phyloP scores from a whole-genome alignment of 1,140 invertebrate genomes.

The Protaetia brevitarsis region DNA sequence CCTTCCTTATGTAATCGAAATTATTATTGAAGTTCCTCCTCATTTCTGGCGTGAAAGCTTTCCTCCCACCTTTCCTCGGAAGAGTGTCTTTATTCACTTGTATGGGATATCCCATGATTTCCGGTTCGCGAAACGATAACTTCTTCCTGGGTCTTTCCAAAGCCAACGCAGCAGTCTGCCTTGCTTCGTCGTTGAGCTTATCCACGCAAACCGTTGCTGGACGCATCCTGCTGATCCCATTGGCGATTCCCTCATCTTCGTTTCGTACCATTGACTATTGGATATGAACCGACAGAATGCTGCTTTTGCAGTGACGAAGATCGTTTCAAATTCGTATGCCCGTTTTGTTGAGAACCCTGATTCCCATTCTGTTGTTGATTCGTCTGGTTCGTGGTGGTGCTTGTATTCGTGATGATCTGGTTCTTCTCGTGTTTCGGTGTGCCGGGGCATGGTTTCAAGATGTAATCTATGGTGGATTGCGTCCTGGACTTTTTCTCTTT shows the following conservation, averaged over 20 bases:
- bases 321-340: conserved; percentile 8
- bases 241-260: conserved; percentile 44
- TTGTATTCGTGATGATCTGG: conserved; percentile 18
- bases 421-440: conserved; percentile 30
- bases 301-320: conserved; percentile 40
- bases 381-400: background rate
- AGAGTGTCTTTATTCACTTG: conserved; percentile 24
- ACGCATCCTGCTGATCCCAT: conserved; percentile 49
- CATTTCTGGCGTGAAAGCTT: conserved; percentile 30
- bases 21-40: conserved; percentile 35
- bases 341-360: conserved; percentile 4
- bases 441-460: conserved; percentile 41
- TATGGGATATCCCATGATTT: conserved; percentile 54
- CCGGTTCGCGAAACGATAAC: conserved; percentile 79
- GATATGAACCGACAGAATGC: conserved; percentile 44
- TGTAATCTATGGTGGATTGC: conserved; percentile 44
- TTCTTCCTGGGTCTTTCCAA: conserved; percentile 75
- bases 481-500: conserved; percentile 40
- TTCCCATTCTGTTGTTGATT: background rate
- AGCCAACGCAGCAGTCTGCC: conserved; percentile 49
- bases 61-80: conserved; percentile 9
- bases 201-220: conserved; percentile 50
- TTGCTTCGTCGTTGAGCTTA: conserved; percentile 43
- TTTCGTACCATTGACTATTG: conserved; percentile 45
- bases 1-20: conserved; percentile 31